Base-by-base conservation (phyloP, 2,113 vertebrate genomes). In the Apodemus sylvaticus region DNA sequence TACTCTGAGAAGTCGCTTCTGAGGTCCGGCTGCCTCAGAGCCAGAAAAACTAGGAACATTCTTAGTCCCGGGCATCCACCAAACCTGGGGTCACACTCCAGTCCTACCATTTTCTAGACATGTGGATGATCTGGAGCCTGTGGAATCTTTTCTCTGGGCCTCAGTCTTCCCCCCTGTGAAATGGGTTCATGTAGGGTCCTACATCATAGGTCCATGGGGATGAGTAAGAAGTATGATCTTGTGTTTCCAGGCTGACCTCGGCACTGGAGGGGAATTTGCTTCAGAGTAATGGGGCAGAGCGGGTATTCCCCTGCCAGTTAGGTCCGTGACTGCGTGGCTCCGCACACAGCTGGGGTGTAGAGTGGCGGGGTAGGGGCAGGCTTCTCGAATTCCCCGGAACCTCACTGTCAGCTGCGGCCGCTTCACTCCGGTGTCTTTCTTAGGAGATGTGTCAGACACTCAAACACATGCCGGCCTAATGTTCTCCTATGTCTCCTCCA, bases 401-500 rank as follows among this genome's bases (percentile, higher is more conserved):
- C 26, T 51, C 76, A 14, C 55, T 14, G 86, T 94, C 93, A 74
- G 93, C 93, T 74, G 13, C 16, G 51, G 78, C 24, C 2, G 31
- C 24, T 89, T 89, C 73, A 93, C 89, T 91, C 93, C 73, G 89
- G 85, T 39, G 17, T 53, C 90, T 64, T 78, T 93, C 78, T 62
- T 34, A 16, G 95, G 89, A 4, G 0, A 42, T 51, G 90, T 92
- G 76, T 96, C 95, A 95, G 17, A 79, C 26, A 0, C 73, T 66
- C 92, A 7, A 93, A 95, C 64, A 76, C n/a, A 68, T 0, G 1
- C 60, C 5, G 58, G 81, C 9, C 0, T 16, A 0, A 42, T 14
- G 1, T 11, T 36, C 11, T 26, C 11, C 10, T 2, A 0, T 31
- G 45, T 7, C 64, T 94, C 42, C 45, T 31, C 29, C 0, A 19